Base-by-base conservation (phyloP, 1,140 invertebrate genomes). In the Zaprionus taronus region DNA sequence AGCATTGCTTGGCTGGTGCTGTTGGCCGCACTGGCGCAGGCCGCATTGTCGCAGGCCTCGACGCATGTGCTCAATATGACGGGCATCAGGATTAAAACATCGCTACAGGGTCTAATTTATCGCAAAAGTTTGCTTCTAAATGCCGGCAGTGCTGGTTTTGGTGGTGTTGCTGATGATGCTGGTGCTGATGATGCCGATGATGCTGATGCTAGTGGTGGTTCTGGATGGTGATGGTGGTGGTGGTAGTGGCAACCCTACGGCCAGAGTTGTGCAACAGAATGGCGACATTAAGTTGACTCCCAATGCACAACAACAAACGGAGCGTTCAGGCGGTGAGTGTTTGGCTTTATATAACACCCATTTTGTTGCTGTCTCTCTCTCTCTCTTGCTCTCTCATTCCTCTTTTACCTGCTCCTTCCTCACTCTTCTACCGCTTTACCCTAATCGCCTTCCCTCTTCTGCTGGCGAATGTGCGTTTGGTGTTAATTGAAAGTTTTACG, bases 1-100 rank as follows among this genome's bases (percentile, higher is more conserved):
- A 94, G 96, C 15, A 95, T 97, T 93, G 94, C 96, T 26, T 92
- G 95, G 56, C 90, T 97, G 14, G 94, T 97, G 41, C 95, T 97
- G 22, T 63, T 97, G 14, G 94, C 95, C n/a, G 94, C 95, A 9
- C 85, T 98, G 41, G 93, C 96, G 20, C 97, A 98, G 93, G 96
- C 96, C 72, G 95, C 96, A 28, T 94, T 98, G 57, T 97, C 97
- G n/a, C 97, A 98, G 93, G 95, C 96, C 64, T 97, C 97, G 15
- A 96, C 96, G 68, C 97, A 97, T 93, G 93, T 98, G 47, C 94
- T 97, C 12, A 97, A 96, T 67, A 95, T 97, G 62, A 96, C 97
- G 93, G 97, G 97, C 60, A 96, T 96, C 65, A 94, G 96, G 82
- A 94, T 97, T 55, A 96, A 96, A 93, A 95, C 95, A 47, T 96